phyloP scores from a whole-genome alignment of 2,888 invertebrate genomes.

The Adelognathus sp. region DNA sequence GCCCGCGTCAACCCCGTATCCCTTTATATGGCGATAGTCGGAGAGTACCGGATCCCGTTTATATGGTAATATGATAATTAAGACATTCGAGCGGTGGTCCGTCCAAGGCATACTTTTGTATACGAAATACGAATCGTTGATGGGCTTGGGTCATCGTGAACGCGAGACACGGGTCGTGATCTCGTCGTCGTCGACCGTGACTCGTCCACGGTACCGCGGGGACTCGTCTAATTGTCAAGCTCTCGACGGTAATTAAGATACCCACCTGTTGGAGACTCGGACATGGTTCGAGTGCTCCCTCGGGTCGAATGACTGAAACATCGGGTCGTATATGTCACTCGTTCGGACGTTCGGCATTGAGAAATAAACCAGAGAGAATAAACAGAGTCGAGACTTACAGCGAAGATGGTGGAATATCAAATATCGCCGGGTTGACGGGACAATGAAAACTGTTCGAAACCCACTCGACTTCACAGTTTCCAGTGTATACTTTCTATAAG shows the following conservation, averaged over 20 bases:
- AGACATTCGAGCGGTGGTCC: slow-evolving; percentile 62
- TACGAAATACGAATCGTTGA: slow-evolving; percentile 32
- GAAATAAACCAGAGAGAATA: slow-evolving; percentile 8
- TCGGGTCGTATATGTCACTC: slow-evolving; percentile 4
- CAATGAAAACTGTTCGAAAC: slow-evolving; percentile 7
- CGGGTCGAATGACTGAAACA: slow-evolving; percentile 13
- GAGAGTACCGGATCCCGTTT: slow-evolving; percentile 58
- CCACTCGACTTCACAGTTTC: not conserved
- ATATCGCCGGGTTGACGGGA: not conserved
- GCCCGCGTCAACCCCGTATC: slow-evolving; percentile 51
- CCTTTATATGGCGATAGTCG: slow-evolving; percentile 59
- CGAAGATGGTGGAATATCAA: not conserved
- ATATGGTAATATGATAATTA: slow-evolving; percentile 69
- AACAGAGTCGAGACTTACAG: not conserved
- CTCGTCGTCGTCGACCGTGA: slow-evolving; percentile 12
- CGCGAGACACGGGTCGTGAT: not conserved
- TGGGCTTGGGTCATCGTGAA: slow-evolving; percentile 21
- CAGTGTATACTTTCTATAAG: not conserved
- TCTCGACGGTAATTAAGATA: slow-evolving; percentile 47
- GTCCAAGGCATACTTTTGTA: slow-evolving; percentile 22
- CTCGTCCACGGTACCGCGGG: slow-evolving; percentile 21
- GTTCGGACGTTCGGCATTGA: not conserved
- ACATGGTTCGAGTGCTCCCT: slow-evolving; percentile 33
- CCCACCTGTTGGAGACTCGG: slow-evolving; percentile 8
- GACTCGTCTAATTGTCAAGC: slow-evolving; percentile 47